These are phyloP conservation scores for Syrrhaptes paradoxus DNA, from an alignment of 2,113 vertebrate genomes.

Conservation along the genomic window DNA sequence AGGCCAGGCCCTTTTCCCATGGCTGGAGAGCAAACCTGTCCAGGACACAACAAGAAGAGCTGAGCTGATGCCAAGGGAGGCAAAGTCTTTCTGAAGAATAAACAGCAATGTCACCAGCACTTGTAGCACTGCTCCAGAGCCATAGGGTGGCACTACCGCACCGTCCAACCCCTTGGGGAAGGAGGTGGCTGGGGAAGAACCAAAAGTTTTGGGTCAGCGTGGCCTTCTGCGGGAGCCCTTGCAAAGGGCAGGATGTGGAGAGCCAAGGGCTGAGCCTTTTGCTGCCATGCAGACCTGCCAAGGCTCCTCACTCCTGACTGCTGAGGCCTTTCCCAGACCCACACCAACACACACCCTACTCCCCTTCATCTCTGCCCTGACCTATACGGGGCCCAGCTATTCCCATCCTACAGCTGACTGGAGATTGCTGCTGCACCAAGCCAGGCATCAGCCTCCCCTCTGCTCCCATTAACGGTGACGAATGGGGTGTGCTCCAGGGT, in stretches of 20 bases:
- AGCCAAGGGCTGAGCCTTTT: neutral
- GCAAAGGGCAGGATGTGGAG: neutral
- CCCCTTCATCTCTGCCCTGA: neutral
- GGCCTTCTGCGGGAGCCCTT: neutral
- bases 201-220: neutral
- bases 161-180: neutral
- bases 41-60: neutral
- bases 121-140: conserved; percentile 1
- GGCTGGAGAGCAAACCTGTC: neutral
- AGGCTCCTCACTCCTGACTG: neutral
- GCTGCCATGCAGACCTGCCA: neutral
- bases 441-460: neutral
- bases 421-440: neutral
- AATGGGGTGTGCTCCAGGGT: neutral
- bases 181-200: neutral
- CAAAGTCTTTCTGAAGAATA: neutral
- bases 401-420: neutral
- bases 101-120: neutral
- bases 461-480: neutral
- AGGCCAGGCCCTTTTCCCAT: neutral
- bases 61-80: neutral
- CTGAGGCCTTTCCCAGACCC: neutral
- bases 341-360: neutral
- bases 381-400: neutral
- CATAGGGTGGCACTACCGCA: conserved; percentile 51